Percentiles rank a stretch among this genome's conserved stretches.
phyloP scores from a whole-genome alignment of 1,140 invertebrate genomes.

The Saccostrea echinata region DNA sequence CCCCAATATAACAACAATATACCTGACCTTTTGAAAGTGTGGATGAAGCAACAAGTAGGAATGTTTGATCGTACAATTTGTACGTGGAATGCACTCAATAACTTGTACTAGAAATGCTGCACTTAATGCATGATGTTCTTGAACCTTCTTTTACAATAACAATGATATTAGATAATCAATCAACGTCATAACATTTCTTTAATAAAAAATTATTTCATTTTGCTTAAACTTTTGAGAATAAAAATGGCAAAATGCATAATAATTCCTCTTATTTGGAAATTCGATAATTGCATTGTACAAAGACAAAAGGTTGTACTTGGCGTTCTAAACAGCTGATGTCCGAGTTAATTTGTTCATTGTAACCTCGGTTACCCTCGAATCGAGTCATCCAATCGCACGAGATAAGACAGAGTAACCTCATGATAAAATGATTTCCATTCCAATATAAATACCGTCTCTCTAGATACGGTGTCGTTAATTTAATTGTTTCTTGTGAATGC shows the following conservation, averaged over 20 bases:
- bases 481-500: conserved; percentile 28
- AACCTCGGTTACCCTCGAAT: conserved; percentile 18
- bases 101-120: not conserved
- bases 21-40: too few species aligned
- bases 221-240: not conserved
- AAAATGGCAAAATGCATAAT: not conserved
- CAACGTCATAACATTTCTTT: not conserved
- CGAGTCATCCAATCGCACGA: not conserved
- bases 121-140: not conserved
- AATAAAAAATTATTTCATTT: too few species aligned
- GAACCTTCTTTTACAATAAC: not conserved
- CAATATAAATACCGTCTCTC: conserved; percentile 37
- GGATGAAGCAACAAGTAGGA: too few species aligned
- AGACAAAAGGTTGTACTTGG: not conserved
- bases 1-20: too few species aligned
- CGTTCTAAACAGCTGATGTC: not conserved
- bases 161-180: not conserved
- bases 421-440: conserved; percentile 37
- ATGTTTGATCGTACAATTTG: too few species aligned
- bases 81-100: not conserved
- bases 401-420: conserved; percentile 23
- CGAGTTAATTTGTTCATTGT: conserved; percentile 3
- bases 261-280: not conserved
- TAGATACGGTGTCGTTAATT: conserved; percentile 16
- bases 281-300: not conserved